Base-by-base conservation (phyloP, 2,113 vertebrate species). In the Anarhynchus alexandrinus region DNA sequence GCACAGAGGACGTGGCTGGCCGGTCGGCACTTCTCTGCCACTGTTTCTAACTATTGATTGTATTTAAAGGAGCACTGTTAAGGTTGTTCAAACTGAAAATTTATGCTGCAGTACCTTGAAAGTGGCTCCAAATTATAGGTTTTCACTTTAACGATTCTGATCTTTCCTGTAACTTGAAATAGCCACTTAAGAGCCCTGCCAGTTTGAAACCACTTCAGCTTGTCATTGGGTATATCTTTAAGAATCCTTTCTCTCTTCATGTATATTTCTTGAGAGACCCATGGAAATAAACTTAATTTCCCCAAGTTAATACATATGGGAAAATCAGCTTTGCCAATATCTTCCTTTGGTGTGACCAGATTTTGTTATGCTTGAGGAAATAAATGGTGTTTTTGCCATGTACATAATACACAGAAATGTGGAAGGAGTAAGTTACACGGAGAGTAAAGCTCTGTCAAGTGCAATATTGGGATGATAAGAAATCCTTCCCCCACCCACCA, bases 131-230 rank as follows among this genome's bases (percentile, higher is more conserved):
- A 47, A 96, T 90, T 58, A 26, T 0, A 69, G n/a, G 59, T 22
- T 82, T 86, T 58, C 49, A 77, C n/a, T 85, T 52, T 11, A 89
- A 82, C 26, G 4, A 55, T 93, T 92, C 40, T 96, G 45, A 67
- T 88, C 36, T 86, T 88, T 88, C 40, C 42, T 81, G 40, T 93
- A 36, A 71, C 85, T 90, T 73, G 42, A 96, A 94, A 86, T 88
- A 94, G 26, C 22, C 14, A 16, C 13, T 38, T 61, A 15, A 57
- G 38, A n/a, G 52, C 47, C 61, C 38, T 93, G 55, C 70, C 55
- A 88, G 26, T 74, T 67, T 85, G 61, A 74, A 86, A 74, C 38
- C 32, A 23, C 72, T 90, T 82, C n/a, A 59, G 3, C 58, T 88
- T 92, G 79, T 71, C 49, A 85, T 90, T 79, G 51, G 32, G 36